Conservation (phyloP, 2,888 invertebrate species). For the Leptothorax acervorum region DNA sequence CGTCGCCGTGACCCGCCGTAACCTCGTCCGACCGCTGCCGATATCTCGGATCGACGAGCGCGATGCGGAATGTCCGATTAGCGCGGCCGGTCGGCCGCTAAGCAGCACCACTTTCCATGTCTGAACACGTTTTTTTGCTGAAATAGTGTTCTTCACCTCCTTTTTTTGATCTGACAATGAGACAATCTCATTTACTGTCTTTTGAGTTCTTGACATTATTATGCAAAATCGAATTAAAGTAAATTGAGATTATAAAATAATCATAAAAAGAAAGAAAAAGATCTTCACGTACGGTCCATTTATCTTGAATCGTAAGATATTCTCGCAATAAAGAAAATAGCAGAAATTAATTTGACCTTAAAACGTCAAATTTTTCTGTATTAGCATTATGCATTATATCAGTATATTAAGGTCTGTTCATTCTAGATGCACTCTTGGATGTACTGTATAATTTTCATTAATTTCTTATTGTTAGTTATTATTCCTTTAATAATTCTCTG, state of each 20-base stretch:
- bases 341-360: neutral
- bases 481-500: neutral
- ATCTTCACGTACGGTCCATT: neutral
- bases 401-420: neutral
- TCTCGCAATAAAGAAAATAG: neutral
- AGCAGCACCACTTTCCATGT: conserved; percentile 28
- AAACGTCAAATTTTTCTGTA: neutral
- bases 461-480: too few relatives aligned
- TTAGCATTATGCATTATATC: neutral
- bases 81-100: conserved; percentile 12
- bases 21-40: conserved; percentile 70
- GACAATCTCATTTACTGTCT: neutral
- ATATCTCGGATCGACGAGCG: conserved; percentile 74
- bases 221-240: neutral
- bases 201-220: neutral
- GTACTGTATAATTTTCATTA: neutral
- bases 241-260: neutral
- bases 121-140: conserved; percentile 24
- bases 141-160: neutral
- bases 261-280: neutral
- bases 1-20: conserved; percentile 78
- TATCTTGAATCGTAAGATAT: neutral
- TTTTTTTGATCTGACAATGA: neutral
- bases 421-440: neutral
- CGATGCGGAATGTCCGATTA: conserved; percentile 77